A percentile compares a stretch with the other conserved stretches of the same genome.
phyloP scores from a whole-genome alignment of 2,888 invertebrate genomes.

The Pheosia gnoma region DNA sequence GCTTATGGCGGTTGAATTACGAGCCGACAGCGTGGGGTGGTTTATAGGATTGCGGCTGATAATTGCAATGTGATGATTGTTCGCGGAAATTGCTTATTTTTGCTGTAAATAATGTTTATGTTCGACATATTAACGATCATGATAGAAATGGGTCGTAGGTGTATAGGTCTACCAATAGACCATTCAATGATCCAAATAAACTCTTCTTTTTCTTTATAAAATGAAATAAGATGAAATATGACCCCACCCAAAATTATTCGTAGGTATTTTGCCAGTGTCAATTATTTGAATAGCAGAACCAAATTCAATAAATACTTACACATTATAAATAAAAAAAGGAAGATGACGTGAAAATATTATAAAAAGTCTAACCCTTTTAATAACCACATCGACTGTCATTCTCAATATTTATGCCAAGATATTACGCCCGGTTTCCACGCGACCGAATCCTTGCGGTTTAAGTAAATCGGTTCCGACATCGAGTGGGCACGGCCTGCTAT shows the following conservation, averaged over 20 bases:
- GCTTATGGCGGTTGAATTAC: constrained; percentile 20
- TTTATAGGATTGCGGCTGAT: constrained; percentile 25
- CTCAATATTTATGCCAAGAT: constrained; percentile 14
- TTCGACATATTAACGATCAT: not conserved
- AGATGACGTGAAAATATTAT: not conserved
- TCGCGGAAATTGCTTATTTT: constrained; percentile 39
- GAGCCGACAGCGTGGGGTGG: constrained; percentile 24
- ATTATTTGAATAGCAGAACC: too few relatives aligned
- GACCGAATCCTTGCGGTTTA: constrained; percentile 13
- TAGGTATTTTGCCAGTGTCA: too few relatives aligned
- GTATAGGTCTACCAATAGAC: too few relatives aligned
- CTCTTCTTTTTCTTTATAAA: too few relatives aligned
- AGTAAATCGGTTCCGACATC: constrained; percentile 29
- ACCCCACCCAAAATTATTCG: too few relatives aligned
- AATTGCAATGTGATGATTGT: constrained; percentile 42
- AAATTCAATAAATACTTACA: too few relatives aligned
- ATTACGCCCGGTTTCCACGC: constrained; percentile 32
- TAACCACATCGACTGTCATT: not conserved
- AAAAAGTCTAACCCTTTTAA: not conserved
- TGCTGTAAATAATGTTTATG: constrained; percentile 31
- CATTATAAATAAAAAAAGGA: too few relatives aligned
- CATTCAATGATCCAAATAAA: too few relatives aligned
- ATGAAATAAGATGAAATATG: too few relatives aligned
- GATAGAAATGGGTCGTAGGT: too few relatives aligned
- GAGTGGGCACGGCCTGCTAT: constrained; percentile 29